These are phyloP conservation scores for Tangara arthus DNA, from an alignment of 2,797 vertebrate genomes.

Conservation along the genomic window DNA sequence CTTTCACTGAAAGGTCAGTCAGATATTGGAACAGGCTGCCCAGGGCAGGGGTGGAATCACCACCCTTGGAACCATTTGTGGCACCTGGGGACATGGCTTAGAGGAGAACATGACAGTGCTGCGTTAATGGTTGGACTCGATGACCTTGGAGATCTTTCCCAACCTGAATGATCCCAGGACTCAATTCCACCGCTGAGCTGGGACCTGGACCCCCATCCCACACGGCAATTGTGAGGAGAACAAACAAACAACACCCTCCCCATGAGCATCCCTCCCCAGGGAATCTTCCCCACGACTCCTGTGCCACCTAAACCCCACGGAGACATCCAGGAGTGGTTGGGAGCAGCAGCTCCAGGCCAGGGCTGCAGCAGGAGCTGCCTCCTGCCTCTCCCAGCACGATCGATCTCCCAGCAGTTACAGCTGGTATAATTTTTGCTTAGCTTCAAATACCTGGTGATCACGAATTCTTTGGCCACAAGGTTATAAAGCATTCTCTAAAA, in stretches of 20 bases:
- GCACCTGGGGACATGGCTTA: accelerated
- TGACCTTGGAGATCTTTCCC: neutral
- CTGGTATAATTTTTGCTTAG: constrained; percentile 67
- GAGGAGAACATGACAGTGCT: neutral
- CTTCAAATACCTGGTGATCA: constrained; percentile 66
- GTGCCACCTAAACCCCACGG: accelerated
- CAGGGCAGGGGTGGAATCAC: neutral
- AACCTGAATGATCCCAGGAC: accelerated
- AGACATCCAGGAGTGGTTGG: accelerated
- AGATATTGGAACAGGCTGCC: too few species aligned
- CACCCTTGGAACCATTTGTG: neutral
- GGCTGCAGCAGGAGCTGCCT: neutral
- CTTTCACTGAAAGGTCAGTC: accelerated
- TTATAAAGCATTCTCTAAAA: constrained; percentile 73
- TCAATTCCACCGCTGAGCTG: accelerated
- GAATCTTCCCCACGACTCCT: accelerated
- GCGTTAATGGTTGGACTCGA: accelerated
- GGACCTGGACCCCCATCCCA: neutral
- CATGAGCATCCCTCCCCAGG: neutral
- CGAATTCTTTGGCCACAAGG: constrained; percentile 64
- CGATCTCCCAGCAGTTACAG: constrained; percentile 54
- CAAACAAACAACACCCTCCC: neutral
- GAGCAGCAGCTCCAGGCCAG: accelerated
- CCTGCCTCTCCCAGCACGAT: constrained; percentile 23
- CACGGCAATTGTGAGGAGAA: accelerated